Evolutionary conservation across 2,113 vertebrate genomes (phyloP).

Genomic region (Otis tarda): DNA sequence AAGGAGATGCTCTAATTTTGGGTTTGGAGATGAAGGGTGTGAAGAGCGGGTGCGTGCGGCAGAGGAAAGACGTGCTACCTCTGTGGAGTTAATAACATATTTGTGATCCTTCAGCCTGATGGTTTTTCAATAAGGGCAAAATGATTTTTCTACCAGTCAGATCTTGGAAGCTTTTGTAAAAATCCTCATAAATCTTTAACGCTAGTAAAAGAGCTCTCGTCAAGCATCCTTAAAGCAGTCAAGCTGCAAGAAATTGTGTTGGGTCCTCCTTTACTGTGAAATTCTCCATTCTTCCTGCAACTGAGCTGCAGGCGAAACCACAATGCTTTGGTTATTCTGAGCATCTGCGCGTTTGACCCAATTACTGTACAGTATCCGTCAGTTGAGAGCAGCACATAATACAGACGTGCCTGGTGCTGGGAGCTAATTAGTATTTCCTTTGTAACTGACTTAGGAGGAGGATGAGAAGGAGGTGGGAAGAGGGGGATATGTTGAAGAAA

Average conservation of each 20-base stretch:
- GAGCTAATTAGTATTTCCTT: slow-evolving; percentile 35
- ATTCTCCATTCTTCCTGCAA: neutral
- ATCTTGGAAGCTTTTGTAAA: neutral
- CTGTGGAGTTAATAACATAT: neutral
- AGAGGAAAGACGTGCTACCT: neutral
- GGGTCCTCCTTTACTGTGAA: neutral
- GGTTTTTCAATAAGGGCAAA: neutral
- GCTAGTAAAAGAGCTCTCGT: neutral
- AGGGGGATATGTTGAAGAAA: neutral
- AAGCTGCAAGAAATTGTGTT: neutral
- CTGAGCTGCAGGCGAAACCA: slow-evolving; percentile 6
- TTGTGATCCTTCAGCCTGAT: neutral
- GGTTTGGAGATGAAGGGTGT: neutral
- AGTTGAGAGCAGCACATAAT: neutral
- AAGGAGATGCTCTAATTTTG: neutral
- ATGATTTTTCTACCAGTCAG: neutral
- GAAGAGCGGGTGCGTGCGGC: neutral
- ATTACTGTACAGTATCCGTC: slow-evolving; percentile 19
- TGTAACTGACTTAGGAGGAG: neutral
- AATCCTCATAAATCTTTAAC: slow-evolving; percentile 17
- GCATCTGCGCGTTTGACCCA: slow-evolving; percentile 40
- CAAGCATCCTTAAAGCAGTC: neutral
- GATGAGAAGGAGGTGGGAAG: neutral
- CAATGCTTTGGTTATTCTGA: neutral
- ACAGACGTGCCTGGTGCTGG: neutral